A percentile compares a stretch with the other conserved stretches of the same genome.
Evolutionary conservation across 2,888 invertebrate species (phyloP).

Genomic region (Eretmocerus hayati): DNA sequence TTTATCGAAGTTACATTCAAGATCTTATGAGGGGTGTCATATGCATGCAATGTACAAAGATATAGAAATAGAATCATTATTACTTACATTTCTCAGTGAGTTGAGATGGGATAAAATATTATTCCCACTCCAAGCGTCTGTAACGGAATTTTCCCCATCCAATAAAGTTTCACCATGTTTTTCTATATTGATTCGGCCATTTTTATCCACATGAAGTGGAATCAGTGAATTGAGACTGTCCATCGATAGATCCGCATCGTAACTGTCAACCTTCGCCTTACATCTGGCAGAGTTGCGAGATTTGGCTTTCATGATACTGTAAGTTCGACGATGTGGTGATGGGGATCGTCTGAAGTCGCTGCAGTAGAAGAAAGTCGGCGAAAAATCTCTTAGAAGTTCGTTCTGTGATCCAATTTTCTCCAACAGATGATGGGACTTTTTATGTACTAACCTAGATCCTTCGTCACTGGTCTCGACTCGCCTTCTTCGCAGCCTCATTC

Average conservation of each 20-base stretch:
- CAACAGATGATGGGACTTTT: background rate
- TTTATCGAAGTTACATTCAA: too few relatives aligned
- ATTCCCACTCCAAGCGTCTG: constrained; percentile 30
- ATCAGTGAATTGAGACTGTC: constrained; percentile 43
- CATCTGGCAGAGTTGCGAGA: constrained; percentile 27
- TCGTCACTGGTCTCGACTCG: constrained; percentile 49
- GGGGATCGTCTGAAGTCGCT: constrained; percentile 33
- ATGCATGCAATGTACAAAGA: too few relatives aligned
- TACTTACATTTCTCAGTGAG: constrained; percentile 37
- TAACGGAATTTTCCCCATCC: background rate
- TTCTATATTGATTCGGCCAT: constrained; percentile 48
- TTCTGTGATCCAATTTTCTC: background rate
- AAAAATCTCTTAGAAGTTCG: too few relatives aligned
- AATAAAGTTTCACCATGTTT: constrained; percentile 26
- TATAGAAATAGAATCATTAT: too few relatives aligned
- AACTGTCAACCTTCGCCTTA: constrained; percentile 32
- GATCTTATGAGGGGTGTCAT: too few relatives aligned
- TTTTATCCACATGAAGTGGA: constrained; percentile 52
- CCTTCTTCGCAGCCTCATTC: constrained; percentile 60
- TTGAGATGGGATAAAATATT: constrained; percentile 40
- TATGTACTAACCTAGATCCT: constrained; percentile 34
- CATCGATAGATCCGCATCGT: constrained; percentile 41
- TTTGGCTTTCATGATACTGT: constrained; percentile 29
- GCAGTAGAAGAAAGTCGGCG: background rate
- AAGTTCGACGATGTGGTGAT: constrained; percentile 37